phyloP scores from a whole-genome alignment of 1,140 invertebrate genomes.

The Meloidogyne floridensis region DNA sequence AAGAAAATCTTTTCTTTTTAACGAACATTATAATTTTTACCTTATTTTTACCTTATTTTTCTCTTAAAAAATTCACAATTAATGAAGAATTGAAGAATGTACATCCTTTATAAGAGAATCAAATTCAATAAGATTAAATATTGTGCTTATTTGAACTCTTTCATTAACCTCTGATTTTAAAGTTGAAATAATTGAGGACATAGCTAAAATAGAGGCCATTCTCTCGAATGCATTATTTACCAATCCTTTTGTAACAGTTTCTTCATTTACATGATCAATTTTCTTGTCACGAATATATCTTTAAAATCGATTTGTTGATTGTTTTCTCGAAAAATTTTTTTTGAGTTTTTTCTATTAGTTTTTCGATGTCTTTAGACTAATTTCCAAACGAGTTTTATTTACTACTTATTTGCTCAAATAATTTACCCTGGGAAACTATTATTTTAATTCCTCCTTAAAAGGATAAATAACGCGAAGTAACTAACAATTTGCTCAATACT shows the following conservation, averaged over 20 bases:
- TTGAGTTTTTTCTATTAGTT: too few relatives aligned
- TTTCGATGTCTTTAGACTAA: too few relatives aligned
- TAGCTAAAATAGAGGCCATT: constrained; percentile 13
- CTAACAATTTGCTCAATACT: too few relatives aligned
- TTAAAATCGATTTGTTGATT: background rate
- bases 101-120: constrained; percentile 14
- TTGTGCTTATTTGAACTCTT: constrained; percentile 23
- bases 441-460: too few relatives aligned
- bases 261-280: background rate
- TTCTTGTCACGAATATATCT: constrained; percentile 16
- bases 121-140: constrained; percentile 24
- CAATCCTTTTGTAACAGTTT: background rate
- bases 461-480: too few relatives aligned
- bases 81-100: background rate
- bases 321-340: too few relatives aligned
- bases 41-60: too few relatives aligned
- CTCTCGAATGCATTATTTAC: background rate
- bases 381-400: too few relatives aligned
- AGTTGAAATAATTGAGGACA: constrained; percentile 20
- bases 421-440: too few relatives aligned
- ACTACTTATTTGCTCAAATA: too few relatives aligned
- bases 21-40: too few relatives aligned
- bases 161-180: constrained; percentile 24
- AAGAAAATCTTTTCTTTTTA: too few relatives aligned
- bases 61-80: background rate